phyloP scores from a whole-genome alignment of 1,140 invertebrate species.

The Druon quercuslanigerum region DNA sequence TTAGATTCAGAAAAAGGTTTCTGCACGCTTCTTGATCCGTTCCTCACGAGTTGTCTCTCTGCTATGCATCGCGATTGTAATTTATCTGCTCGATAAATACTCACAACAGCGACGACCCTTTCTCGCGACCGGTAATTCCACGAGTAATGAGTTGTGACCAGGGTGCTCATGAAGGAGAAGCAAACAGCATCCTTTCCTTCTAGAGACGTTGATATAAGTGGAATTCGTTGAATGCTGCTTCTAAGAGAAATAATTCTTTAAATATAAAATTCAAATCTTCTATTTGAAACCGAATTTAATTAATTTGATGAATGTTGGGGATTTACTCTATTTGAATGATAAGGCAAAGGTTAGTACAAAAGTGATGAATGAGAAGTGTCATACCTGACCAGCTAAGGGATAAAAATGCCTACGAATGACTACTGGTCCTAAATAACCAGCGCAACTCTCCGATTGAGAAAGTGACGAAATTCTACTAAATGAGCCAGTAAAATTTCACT shows the following conservation, averaged over 20 bases:
- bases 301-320: background rate
- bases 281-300: background rate
- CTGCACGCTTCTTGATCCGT: slow-evolving; percentile 35
- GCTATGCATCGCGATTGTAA: slow-evolving; percentile 54
- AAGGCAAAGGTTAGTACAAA: too few relatives aligned
- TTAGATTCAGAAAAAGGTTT: background rate
- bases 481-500: too few relatives aligned
- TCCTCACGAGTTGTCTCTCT: slow-evolving; percentile 37
- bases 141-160: slow-evolving; percentile 53
- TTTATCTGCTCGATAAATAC: slow-evolving; percentile 66
- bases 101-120: slow-evolving; percentile 49
- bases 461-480: too few relatives aligned
- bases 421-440: too few relatives aligned
- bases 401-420: too few relatives aligned
- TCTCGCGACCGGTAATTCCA: slow-evolving; percentile 52
- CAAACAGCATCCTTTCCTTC: background rate
- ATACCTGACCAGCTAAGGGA: too few relatives aligned
- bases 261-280: background rate
- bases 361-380: too few relatives aligned
- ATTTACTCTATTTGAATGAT: too few relatives aligned
- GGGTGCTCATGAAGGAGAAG: slow-evolving; percentile 40
- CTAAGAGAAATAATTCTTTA: background rate
- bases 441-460: too few relatives aligned
- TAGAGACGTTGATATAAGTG: slow-evolving; percentile 20
- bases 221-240: slow-evolving; percentile 9